Conservation (phyloP, 1,140 invertebrate species). For the Papilio glaucus region DNA sequence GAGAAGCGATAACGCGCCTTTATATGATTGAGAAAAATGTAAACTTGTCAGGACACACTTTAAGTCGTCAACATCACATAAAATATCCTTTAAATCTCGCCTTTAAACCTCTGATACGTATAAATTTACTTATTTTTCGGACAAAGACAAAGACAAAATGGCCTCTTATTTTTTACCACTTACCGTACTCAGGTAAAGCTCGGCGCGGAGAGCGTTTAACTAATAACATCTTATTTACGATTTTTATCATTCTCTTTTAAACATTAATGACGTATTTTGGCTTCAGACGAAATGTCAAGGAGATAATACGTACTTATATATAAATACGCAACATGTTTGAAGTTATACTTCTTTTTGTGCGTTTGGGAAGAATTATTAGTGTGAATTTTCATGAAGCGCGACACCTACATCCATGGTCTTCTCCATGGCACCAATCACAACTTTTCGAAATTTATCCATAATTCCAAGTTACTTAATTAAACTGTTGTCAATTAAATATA, state of each 20-base stretch:
- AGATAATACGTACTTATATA: not conserved
- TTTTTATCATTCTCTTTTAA: slow-evolving; percentile 36
- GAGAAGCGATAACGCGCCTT: no score
- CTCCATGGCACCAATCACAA: no score
- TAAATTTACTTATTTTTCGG: slow-evolving; percentile 56
- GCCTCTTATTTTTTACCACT: slow-evolving; percentile 52
- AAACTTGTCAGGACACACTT: not conserved
- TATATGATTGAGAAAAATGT: not conserved
- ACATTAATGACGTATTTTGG: slow-evolving; percentile 31
- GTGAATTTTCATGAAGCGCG: no score
- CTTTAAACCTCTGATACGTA: slow-evolving; percentile 47
- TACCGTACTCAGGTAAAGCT: slow-evolving; percentile 44
- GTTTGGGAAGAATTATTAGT: no score
- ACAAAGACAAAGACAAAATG: slow-evolving; percentile 44
- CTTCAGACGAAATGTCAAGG: slow-evolving; percentile 10
- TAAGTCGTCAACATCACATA: slow-evolving; percentile 18
- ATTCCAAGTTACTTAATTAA: no score
- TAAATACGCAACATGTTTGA: no score
- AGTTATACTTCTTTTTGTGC: no score
- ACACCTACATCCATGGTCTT: no score
- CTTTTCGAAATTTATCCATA: no score
- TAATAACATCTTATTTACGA: slow-evolving; percentile 43
- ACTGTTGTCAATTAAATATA: no score
- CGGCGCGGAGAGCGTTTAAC: slow-evolving; percentile 47
- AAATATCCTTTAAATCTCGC: slow-evolving; percentile 24